phyloP scores from a whole-genome alignment of 2,888 invertebrate species.

The Pristionchus fissidentatus region DNA sequence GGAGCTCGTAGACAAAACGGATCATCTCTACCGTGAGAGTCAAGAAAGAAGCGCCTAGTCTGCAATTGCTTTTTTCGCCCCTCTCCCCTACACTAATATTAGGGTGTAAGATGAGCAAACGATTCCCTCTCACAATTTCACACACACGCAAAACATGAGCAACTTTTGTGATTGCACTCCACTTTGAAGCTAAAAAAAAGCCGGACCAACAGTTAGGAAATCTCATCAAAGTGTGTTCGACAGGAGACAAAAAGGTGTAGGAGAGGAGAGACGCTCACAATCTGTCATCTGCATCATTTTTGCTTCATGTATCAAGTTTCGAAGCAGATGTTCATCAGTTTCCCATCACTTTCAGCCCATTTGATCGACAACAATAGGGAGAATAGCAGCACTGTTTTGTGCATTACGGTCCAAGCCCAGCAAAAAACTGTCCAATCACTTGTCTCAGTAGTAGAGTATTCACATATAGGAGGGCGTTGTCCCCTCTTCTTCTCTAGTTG shows the following conservation, averaged over 20 bases:
- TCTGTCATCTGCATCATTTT: not conserved
- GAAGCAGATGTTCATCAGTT: not conserved
- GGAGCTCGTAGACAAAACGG: conserved; percentile 14
- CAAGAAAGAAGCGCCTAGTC: conserved; percentile 39
- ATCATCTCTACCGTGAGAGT: not conserved
- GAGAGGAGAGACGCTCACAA: too few species aligned
- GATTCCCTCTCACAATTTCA: not conserved
- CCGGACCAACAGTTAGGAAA: not conserved
- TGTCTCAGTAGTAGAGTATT: too few species aligned
- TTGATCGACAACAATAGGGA: not conserved
- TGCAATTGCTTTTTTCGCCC: conserved; percentile 26
- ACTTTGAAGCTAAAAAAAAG: not conserved
- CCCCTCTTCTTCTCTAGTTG: not conserved
- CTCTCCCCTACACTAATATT: not conserved
- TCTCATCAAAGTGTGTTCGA: conserved; percentile 26
- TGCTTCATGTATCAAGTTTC: not conserved
- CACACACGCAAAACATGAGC: not conserved
- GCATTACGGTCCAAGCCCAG: conserved; percentile 9
- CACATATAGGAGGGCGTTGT: not conserved
- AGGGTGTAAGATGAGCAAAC: not conserved
- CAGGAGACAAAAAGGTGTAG: not conserved
- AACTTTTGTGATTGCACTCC: conserved; percentile 1
- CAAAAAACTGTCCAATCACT: not conserved
- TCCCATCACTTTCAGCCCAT: not conserved
- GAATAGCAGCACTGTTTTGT: too few species aligned